Conservation (phyloP, 53 echinoderm and acorn worm species). For the Luidia sarsii region DNA sequence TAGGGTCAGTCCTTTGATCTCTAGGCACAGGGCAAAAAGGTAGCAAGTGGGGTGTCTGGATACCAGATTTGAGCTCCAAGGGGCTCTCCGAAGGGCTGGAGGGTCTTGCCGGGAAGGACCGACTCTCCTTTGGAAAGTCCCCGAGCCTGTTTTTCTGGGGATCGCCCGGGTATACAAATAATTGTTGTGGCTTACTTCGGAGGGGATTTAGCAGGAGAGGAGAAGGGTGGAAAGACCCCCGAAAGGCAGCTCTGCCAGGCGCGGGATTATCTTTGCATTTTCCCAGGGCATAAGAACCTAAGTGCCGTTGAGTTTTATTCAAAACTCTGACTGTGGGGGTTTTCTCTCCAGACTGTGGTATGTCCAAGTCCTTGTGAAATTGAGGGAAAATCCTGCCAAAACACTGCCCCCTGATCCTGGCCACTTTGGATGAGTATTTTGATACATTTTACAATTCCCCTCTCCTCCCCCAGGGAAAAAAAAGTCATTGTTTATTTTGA, state of each 20-base stretch:
- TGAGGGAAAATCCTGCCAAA: not conserved
- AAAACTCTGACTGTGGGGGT: not conserved
- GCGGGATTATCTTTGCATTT: conserved; percentile 11
- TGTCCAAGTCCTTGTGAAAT: not conserved
- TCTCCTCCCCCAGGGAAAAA: no score
- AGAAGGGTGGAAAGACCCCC: conserved; percentile 1
- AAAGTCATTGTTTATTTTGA: no score
- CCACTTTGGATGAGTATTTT: no score
- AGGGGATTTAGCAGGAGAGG: not conserved
- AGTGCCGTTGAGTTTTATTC: not conserved
- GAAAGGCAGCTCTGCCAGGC: no score
- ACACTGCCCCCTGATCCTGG: not conserved
- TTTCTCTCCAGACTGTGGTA: not conserved
- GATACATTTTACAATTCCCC: no score
- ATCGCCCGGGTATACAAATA: conserved; percentile 23
- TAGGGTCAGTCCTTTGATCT: conserved; percentile 39
- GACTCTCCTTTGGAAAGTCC: not conserved
- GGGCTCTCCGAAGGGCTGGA: not conserved
- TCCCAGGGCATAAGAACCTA: not conserved
- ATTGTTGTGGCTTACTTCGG: conserved; percentile 7
- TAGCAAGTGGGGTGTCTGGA: no score
- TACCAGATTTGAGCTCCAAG: no score
- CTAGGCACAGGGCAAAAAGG: conserved; percentile 18
- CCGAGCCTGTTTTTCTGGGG: conserved; percentile 2
- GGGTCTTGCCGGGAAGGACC: not conserved